A percentile compares a stretch with the other conserved stretches of the same genome.
Conservation (phyloP, 2,113 vertebrate genomes). For the Microcebus murinus region DNA sequence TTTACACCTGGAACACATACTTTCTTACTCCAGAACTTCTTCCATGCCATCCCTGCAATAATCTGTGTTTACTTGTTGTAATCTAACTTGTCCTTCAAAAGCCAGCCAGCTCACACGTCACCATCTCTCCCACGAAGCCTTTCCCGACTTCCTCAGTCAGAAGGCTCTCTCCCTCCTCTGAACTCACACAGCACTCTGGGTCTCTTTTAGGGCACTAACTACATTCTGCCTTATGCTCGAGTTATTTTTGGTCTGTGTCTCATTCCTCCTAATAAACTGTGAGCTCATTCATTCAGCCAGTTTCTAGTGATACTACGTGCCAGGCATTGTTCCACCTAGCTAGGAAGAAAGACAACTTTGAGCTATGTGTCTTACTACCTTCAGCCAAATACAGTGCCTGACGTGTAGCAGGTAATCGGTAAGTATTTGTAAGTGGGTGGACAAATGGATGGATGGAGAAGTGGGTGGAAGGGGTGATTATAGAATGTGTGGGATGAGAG, state of each 20-base stretch:
- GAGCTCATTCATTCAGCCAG: constrained; percentile 60
- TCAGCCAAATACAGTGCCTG: background rate
- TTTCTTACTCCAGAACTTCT: background rate
- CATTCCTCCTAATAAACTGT: constrained; percentile 53
- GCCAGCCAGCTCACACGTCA: fast-evolving
- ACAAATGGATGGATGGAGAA: background rate
- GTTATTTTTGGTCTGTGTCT: constrained; percentile 52
- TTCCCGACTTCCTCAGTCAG: background rate
- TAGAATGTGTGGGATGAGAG: background rate
- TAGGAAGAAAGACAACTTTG: background rate
- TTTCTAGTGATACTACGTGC: background rate
- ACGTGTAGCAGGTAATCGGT: background rate
- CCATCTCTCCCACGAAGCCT: background rate
- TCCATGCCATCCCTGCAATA: fast-evolving
- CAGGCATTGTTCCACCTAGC: background rate
- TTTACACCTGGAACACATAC: background rate
- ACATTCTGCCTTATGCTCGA: background rate
- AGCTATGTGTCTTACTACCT: background rate
- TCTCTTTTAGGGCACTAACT: background rate
- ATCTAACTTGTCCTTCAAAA: background rate
- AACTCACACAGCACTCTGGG: background rate
- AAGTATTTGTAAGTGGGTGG: background rate
- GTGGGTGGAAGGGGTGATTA: too few relatives aligned
- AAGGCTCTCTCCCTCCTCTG: background rate
- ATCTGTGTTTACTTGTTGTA: background rate